Evolutionary conservation across 2,888 invertebrate species (phyloP).

Genomic region (Stenotaenia linearis): DNA sequence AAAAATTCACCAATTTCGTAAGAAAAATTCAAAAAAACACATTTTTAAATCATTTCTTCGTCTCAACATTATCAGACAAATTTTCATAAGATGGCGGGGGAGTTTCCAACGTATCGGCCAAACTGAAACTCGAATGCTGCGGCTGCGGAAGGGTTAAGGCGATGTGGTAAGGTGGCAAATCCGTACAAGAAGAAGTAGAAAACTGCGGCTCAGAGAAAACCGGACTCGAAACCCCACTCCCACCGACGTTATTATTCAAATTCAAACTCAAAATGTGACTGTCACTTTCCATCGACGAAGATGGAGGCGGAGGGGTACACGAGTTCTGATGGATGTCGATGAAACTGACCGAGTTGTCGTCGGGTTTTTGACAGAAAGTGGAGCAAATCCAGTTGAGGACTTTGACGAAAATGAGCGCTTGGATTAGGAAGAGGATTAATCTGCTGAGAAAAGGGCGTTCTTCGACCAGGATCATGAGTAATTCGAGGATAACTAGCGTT

Average conservation of each 20-base stretch:
- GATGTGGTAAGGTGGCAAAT: conserved; percentile 10
- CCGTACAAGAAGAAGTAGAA: background rate
- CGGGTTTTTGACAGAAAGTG: background rate
- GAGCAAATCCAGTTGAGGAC: background rate
- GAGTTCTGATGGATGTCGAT: background rate
- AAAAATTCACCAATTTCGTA: no score
- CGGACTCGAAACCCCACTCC: background rate
- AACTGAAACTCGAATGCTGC: background rate
- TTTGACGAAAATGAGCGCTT: background rate
- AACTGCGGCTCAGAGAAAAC: background rate
- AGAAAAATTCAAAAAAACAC: no score
- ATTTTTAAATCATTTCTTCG: background rate
- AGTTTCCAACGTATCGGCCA: background rate
- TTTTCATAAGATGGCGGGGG: conserved; percentile 21
- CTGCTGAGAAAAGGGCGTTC: background rate
- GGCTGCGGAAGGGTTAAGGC: conserved; percentile 12
- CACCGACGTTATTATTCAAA: background rate
- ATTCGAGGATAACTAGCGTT: background rate
- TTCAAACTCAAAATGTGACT: background rate
- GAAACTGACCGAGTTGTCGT: background rate
- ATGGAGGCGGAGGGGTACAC: background rate
- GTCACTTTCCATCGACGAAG: background rate
- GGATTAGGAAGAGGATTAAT: background rate
- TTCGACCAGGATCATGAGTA: background rate
- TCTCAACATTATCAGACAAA: background rate